Percentiles rank a stretch among this genome's conserved stretches.
phyloP scores from a whole-genome alignment of 2,113 vertebrate species.

The Dicrurus megarhynchus region DNA sequence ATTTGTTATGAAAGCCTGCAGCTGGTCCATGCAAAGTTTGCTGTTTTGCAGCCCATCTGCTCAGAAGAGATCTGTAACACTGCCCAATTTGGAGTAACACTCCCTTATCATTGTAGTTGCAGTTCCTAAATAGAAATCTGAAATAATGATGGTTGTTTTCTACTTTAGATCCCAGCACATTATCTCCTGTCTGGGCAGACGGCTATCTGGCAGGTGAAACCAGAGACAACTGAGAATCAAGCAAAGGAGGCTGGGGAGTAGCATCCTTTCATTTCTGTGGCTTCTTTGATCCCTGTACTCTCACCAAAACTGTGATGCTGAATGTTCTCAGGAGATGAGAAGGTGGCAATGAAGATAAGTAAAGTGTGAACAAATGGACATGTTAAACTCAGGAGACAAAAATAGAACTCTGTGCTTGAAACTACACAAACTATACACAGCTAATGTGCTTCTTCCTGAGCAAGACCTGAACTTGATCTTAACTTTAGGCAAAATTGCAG shows the following conservation, averaged over 20 bases:
- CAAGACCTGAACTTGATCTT: neutral
- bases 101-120: conserved; percentile 51
- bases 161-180: conserved; percentile 66
- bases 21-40: conserved; percentile 67
- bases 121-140: conserved; percentile 69
- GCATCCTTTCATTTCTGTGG: conserved; percentile 45
- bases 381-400: neutral
- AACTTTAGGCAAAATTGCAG: neutral
- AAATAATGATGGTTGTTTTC: conserved; percentile 71
- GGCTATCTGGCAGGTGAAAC: conserved; percentile 55
- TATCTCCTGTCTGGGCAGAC: conserved; percentile 68
- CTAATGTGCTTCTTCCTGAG: neutral
- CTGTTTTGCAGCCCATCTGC: conserved; percentile 74
- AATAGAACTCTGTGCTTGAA: neutral
- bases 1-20: conserved; percentile 62
- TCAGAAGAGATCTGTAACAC: conserved; percentile 61
- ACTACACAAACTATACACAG: neutral
- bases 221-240: conserved; percentile 57
- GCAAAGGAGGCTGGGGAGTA: neutral
- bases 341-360: neutral
- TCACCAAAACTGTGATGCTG: conserved; percentile 23
- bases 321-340: conserved; percentile 6
- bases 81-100: conserved; percentile 55
- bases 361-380: neutral
- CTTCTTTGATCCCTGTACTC: conserved; percentile 19